Conservation (phyloP, 2,113 vertebrate genomes). For the Camelus bactrianus region DNA sequence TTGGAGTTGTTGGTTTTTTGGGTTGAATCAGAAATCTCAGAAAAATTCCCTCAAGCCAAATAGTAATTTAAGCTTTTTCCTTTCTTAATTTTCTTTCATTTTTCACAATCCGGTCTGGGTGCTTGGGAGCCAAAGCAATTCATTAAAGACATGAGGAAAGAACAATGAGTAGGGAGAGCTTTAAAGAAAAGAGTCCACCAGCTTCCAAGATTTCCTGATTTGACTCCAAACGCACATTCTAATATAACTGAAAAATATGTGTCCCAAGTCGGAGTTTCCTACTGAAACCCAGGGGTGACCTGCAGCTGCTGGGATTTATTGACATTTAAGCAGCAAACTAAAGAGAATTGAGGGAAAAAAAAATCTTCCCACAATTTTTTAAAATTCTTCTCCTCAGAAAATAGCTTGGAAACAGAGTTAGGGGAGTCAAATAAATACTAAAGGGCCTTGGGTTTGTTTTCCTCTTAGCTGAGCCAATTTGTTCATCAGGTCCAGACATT, state of each 20-base stretch:
- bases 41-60: slow-evolving; percentile 69
- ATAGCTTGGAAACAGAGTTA: slow-evolving; percentile 68
- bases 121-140: slow-evolving; percentile 68
- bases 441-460: slow-evolving; percentile 66
- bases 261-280: slow-evolving; percentile 57
- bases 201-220: slow-evolving; percentile 67
- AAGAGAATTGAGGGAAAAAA: slow-evolving; percentile 55
- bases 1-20: slow-evolving; percentile 28
- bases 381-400: slow-evolving; percentile 56
- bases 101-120: slow-evolving; percentile 62
- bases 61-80: slow-evolving; percentile 72
- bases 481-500: slow-evolving; percentile 69
- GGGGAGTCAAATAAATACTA: slow-evolving; percentile 61
- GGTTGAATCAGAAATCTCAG: slow-evolving; percentile 60
- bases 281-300: slow-evolving; percentile 66
- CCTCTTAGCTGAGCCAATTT: slow-evolving; percentile 52
- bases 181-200: slow-evolving; percentile 62
- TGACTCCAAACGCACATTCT: slow-evolving; percentile 68
- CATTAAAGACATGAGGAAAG: slow-evolving; percentile 71
- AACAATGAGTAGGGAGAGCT: slow-evolving; percentile 61
- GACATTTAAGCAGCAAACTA: slow-evolving; percentile 63
- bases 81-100: slow-evolving; percentile 73
- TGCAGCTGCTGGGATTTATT: slow-evolving; percentile 40
- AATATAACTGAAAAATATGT: slow-evolving; percentile 67
- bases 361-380: slow-evolving; percentile 60